Percentiles rank a stretch among this genome's conserved stretches.
These are phyloP conservation scores for Choristoneura fumiferana DNA, from an alignment of 1,140 invertebrate genomes.

Conservation along the genomic window DNA sequence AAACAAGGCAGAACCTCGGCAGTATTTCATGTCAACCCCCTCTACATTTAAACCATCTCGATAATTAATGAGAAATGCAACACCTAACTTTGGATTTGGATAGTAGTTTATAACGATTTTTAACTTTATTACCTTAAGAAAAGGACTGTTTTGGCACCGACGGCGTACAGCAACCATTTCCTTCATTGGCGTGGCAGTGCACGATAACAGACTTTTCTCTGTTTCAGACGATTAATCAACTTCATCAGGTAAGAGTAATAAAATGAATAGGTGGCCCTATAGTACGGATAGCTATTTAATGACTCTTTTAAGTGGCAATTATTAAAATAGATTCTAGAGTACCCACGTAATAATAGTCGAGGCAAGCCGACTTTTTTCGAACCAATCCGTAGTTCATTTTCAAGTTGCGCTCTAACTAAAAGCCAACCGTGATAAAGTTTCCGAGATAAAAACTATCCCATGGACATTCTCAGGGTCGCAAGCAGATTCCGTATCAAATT, in stretches of 20 bases:
- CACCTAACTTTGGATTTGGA: neutral
- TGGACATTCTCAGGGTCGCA: too few species aligned
- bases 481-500: too few species aligned
- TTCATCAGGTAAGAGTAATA: slow-evolving; percentile 15
- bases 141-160: neutral
- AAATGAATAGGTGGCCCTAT: slow-evolving; percentile 19
- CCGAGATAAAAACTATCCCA: neutral
- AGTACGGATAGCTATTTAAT: too few species aligned
- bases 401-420: too few species aligned
- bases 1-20: neutral
- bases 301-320: too few species aligned
- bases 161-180: neutral
- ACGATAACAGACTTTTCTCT: slow-evolving; percentile 19
- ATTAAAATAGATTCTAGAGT: too few species aligned
- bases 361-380: too few species aligned
- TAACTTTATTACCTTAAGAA: neutral
- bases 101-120: neutral
- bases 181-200: neutral
- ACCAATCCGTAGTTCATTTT: too few species aligned
- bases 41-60: slow-evolving; percentile 9
- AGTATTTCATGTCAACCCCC: slow-evolving; percentile 1
- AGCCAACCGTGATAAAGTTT: slow-evolving; percentile 3
- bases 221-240: slow-evolving; percentile 15
- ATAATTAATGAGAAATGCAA: slow-evolving; percentile 11
- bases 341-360: too few species aligned